These are phyloP conservation scores for Lynx canadensis DNA, from an alignment of 2,113 vertebrate genomes.

Conservation along the genomic window DNA sequence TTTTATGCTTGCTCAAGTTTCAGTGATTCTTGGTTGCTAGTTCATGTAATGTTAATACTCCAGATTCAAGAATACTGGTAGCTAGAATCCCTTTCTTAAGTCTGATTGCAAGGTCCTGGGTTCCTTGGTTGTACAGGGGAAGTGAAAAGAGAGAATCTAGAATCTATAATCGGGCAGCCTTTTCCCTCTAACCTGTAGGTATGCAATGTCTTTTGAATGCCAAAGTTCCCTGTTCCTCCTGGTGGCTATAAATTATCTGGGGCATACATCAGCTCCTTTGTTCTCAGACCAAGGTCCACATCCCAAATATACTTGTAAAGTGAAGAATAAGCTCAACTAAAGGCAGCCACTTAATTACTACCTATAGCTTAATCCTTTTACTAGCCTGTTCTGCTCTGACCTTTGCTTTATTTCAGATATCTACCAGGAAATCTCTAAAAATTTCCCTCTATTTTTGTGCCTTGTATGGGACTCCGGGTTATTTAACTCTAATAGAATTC, in stretches of 20 bases:
- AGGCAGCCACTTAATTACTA: conserved; percentile 4
- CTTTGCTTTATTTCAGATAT: not conserved
- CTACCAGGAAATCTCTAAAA: not conserved
- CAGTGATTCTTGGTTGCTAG: not conserved
- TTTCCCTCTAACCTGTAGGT: not conserved
- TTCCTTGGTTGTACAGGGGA: not conserved
- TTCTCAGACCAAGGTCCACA: not conserved
- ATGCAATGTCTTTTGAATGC: not conserved
- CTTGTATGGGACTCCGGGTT: not conserved
- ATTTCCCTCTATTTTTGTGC: not conserved
- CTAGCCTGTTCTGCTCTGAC: not conserved
- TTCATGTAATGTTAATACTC: not conserved
- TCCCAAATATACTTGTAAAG: not conserved
- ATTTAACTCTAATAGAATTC: not conserved
- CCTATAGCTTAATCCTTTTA: not conserved
- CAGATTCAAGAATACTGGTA: not conserved
- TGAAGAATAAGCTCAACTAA: not conserved
- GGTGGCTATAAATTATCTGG: not conserved
- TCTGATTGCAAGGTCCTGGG: not conserved
- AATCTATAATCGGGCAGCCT: not conserved
- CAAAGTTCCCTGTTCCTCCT: not conserved
- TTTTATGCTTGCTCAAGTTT: not conserved
- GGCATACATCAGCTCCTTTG: not conserved
- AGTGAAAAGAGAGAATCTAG: not conserved
- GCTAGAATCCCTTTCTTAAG: not conserved